These are phyloP conservation scores for Neocrepidodera transversa DNA, from an alignment of 2,888 invertebrate genomes.

Conservation along the genomic window DNA sequence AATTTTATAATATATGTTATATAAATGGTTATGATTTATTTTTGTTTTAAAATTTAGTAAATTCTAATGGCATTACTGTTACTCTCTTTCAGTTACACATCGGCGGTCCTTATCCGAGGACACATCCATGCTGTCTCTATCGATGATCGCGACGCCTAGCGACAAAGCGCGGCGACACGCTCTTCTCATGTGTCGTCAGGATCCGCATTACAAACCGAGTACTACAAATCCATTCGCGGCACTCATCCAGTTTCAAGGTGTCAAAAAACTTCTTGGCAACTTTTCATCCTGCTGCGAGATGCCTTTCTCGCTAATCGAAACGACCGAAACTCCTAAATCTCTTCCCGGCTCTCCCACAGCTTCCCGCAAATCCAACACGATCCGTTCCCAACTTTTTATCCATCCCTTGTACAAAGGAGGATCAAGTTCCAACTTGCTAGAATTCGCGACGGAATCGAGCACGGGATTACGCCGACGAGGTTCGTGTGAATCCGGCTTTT, in stretches of 20 bases:
- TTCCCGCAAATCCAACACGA: conserved; percentile 52
- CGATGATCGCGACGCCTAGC: conserved; percentile 70
- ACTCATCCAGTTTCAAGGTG: conserved; percentile 78
- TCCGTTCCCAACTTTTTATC: conserved; percentile 64
- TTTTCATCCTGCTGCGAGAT: conserved; percentile 82
- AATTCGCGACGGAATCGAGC: conserved; percentile 49
- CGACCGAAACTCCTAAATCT: conserved; percentile 59
- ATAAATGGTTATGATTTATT: neutral
- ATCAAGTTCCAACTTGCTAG: conserved; percentile 57
- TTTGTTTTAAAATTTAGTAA: neutral
- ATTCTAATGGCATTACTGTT: neutral
- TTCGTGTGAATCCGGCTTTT: conserved; percentile 89
- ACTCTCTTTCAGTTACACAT: conserved; percentile 64
- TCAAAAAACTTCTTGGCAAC: conserved; percentile 81
- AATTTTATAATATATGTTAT: too few species aligned
- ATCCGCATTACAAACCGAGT: conserved; percentile 80
- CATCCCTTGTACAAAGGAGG: conserved; percentile 63
- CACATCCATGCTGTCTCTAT: conserved; percentile 67
- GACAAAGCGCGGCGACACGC: conserved; percentile 78
- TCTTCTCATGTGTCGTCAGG: conserved; percentile 82
- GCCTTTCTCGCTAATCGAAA: conserved; percentile 70
- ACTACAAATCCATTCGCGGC: conserved; percentile 77
- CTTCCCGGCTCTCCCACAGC: conserved; percentile 64
- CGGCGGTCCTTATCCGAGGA: conserved; percentile 79
- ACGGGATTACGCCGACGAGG: conserved; percentile 71